Percentiles rank a stretch among this genome's conserved stretches.
phyloP scores from a whole-genome alignment of 2,888 invertebrate species.

The Cantharis rustica region DNA sequence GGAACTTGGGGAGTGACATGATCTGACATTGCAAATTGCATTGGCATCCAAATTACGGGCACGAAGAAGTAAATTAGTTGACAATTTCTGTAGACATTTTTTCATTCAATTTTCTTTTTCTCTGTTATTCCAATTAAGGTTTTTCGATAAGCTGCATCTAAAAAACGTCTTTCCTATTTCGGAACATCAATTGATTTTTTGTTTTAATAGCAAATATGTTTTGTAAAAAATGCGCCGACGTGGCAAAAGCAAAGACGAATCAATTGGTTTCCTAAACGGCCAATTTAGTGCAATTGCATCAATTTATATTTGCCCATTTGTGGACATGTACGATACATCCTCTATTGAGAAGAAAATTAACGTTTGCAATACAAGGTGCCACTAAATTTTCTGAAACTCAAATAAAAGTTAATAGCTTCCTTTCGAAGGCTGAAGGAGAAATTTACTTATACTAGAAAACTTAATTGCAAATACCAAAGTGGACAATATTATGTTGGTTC shows the following conservation, averaged over 20 bases:
- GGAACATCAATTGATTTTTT: background rate
- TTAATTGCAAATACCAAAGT: background rate
- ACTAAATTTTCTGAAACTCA: background rate
- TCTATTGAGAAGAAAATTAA: background rate
- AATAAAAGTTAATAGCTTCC: background rate
- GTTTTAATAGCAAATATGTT: background rate
- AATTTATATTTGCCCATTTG: conserved; percentile 17
- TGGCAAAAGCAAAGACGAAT: conserved; percentile 9
- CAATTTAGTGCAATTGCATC: conserved; percentile 32
- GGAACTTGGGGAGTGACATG: conserved; percentile 45
- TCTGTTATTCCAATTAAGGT: background rate
- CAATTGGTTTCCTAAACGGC: conserved; percentile 21
- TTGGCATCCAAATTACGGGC: background rate
- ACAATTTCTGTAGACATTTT: background rate
- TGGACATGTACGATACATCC: background rate
- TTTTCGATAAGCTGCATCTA: background rate
- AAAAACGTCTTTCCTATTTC: background rate
- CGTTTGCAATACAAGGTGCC: background rate
- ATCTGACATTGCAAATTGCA: conserved; percentile 36
- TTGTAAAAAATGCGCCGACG: conserved; percentile 10
- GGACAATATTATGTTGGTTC: too few relatives aligned
- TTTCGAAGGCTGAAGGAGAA: background rate
- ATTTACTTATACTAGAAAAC: background rate
- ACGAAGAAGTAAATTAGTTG: background rate
- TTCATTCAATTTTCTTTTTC: background rate